A percentile compares a stretch with the other conserved stretches of the same genome.
phyloP scores from a whole-genome alignment of 2,797 vertebrate genomes.

The Enteromius thamalakanensis region DNA sequence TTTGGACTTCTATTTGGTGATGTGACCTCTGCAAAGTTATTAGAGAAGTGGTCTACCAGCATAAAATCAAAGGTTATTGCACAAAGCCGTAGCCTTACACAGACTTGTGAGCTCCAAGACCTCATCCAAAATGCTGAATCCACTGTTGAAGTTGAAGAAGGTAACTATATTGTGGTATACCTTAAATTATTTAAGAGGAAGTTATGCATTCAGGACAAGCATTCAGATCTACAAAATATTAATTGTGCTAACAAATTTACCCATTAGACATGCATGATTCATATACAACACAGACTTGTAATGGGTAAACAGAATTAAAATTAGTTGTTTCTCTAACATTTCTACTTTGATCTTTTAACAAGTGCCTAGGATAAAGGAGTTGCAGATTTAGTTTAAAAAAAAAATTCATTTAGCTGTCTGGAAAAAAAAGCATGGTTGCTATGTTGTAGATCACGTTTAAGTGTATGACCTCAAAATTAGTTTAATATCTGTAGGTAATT shows the following conservation, averaged over 20 bases:
- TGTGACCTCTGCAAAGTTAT: background rate
- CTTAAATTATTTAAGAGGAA: too few relatives aligned
- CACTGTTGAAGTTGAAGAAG: slow-evolving; percentile 12
- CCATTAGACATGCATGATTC: background rate
- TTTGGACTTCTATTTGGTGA: slow-evolving; percentile 15
- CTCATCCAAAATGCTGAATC: slow-evolving; percentile 16
- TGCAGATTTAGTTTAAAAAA: too few relatives aligned
- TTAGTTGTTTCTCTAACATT: too few relatives aligned
- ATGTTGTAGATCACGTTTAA: too few relatives aligned
- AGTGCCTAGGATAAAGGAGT: too few relatives aligned
- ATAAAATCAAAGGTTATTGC: background rate
- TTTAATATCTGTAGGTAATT: too few relatives aligned
- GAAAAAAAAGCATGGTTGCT: too few relatives aligned
- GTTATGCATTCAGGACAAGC: too few relatives aligned
- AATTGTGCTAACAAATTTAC: background rate
- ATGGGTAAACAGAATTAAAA: background rate
- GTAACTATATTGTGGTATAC: background rate
- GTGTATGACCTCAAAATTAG: too few relatives aligned
- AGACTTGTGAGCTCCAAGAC: slow-evolving; percentile 13
- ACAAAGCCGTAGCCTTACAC: background rate
- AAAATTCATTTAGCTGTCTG: too few relatives aligned
- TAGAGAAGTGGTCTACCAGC: slow-evolving; percentile 8
- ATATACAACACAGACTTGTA: background rate
- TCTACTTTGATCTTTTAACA: too few relatives aligned
- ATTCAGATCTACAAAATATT: too few relatives aligned